Percentiles rank a stretch among this genome's conserved stretches.
Evolutionary conservation across 2,888 invertebrate genomes (phyloP).

Genomic region (Eurytoma adleriae): DNA sequence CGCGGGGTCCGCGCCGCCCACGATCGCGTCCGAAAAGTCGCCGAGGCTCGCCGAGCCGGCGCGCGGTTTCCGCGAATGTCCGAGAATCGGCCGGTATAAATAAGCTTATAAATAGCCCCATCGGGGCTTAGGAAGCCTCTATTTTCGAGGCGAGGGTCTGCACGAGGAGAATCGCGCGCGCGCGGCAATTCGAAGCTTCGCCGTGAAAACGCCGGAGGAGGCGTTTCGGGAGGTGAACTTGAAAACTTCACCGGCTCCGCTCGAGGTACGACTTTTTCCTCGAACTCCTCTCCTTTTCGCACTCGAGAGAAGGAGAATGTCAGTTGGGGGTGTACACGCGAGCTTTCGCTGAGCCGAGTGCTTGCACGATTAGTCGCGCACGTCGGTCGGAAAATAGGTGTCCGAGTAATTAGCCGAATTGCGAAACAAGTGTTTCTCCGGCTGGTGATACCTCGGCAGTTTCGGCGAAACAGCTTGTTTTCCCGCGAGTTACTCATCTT

Average conservation of each 20-base stretch:
- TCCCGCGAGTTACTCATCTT: background rate
- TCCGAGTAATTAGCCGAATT: background rate
- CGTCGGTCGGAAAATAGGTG: too few species aligned
- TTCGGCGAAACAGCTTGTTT: background rate
- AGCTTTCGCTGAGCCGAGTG: too few species aligned
- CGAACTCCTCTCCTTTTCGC: too few species aligned
- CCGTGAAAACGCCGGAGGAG: background rate
- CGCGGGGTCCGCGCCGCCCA: constrained; percentile 6
- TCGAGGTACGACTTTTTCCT: background rate
- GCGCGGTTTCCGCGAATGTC: constrained; percentile 40
- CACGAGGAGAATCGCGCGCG: background rate
- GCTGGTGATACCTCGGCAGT: too few species aligned
- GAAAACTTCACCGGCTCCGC: background rate
- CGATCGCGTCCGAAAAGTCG: constrained; percentile 12
- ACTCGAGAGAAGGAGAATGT: too few species aligned
- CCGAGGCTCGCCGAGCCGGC: background rate
- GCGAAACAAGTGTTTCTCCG: too few species aligned
- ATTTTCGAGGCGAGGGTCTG: constrained; percentile 31
- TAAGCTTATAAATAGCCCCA: constrained; percentile 49
- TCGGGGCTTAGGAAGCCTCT: constrained; percentile 19
- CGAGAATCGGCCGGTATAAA: constrained; percentile 45
- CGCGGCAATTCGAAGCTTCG: constrained; percentile 23
- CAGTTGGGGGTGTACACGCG: too few species aligned
- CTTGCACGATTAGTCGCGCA: too few species aligned
- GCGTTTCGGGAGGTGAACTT: constrained; percentile 27